Evolutionary conservation across 1,140 invertebrate species (phyloP), one percentile per base, ranked within the genome.

Genomic region (Bombus waltoni): DNA sequence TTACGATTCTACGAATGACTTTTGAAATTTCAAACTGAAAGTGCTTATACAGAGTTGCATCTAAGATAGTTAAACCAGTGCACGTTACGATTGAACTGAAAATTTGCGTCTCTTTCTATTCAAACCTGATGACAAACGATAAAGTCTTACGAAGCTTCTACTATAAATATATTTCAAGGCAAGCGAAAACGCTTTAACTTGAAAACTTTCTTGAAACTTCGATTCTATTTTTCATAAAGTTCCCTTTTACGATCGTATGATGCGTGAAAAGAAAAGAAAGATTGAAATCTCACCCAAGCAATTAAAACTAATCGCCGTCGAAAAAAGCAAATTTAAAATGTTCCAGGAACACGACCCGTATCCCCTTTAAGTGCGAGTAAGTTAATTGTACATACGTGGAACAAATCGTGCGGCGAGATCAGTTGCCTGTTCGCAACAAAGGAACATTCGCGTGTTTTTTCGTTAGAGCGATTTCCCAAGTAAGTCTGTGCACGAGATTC

Each of bases 301-400:
- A 32, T n/a, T 62, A 59, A 57, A 38, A 38, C 22, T 75, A 40
- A 10, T 38, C n/a, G 3, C 38, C 42, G 18, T 10, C 3, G 0
- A 38, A 35, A 10, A 1, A 18, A 32, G 28, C 4, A 47, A 35
- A 35, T 10, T 35, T 9, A 18, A 62, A 65, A 10, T 32, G 78
- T 71, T 47, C 22, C 35, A 62, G 40, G 18, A 38, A 38, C 72
- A 32, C 66, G 62, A 77, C 28, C 6, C 62, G 65, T 59, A 47
- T 47, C 25, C 76, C 57, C 18, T 57, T 86, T 47, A 71, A 44
- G 44, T 28, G 62, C 84, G 44, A 57, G 72, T 66, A 47, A 72
- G 47, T 75, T 86, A 59, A 86, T n/a, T 86, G 72, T 86, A 86
- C 66, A 82, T 82, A 75, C 8, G 25, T 22, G 53, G 40, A 66